These are phyloP conservation scores for Dicrurus megarhynchus DNA, from an alignment of 2,113 vertebrate genomes.

Conservation along the genomic window DNA sequence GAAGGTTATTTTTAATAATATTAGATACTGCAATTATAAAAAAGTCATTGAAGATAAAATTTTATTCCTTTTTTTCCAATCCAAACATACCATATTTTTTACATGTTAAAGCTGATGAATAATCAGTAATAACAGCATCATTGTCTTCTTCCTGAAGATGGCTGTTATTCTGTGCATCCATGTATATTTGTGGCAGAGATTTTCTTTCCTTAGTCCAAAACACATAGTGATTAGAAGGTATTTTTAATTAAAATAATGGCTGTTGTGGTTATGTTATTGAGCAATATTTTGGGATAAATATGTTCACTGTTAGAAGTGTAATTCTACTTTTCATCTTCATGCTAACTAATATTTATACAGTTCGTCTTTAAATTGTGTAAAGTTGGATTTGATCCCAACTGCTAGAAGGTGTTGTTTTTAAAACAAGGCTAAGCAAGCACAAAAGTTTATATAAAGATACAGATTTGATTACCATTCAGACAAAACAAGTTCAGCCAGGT, in stretches of 20 bases:
- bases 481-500: slow-evolving; percentile 74
- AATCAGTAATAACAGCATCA: not conserved
- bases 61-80: not conserved
- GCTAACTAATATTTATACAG: slow-evolving; percentile 61
- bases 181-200: not conserved
- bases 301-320: slow-evolving; percentile 55
- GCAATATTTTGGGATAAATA: slow-evolving; percentile 72
- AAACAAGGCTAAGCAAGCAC: slow-evolving; percentile 77
- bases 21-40: not conserved
- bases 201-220: slow-evolving; percentile 35
- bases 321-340: slow-evolving; percentile 68
- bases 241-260: slow-evolving; percentile 75
- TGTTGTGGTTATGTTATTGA: slow-evolving; percentile 62
- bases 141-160: not conserved
- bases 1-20: not conserved
- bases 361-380: slow-evolving; percentile 63
- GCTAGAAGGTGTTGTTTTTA: slow-evolving; percentile 73
- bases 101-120: not conserved
- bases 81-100: not conserved
- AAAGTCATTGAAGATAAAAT: not conserved
- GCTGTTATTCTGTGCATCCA: not conserved
- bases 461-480: slow-evolving; percentile 67
- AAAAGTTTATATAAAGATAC: slow-evolving; percentile 69
- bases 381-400: slow-evolving; percentile 65
- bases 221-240: slow-evolving; percentile 43